A percentile compares a stretch with the other conserved stretches of the same genome.
Conservation (phyloP, 2,797 vertebrate genomes). For the Pseudochromis fuscus region DNA sequence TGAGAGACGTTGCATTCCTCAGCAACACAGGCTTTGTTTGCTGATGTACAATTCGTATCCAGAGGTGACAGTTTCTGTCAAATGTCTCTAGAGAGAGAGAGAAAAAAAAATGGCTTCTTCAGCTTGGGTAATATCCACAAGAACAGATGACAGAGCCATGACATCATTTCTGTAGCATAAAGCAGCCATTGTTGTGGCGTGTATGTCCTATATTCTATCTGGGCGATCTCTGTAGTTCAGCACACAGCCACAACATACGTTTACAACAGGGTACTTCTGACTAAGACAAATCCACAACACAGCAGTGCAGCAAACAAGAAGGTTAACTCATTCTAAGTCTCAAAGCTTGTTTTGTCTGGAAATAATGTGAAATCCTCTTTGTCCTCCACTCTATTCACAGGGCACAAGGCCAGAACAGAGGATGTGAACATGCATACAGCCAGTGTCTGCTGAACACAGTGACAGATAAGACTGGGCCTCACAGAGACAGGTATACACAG, state of each 20-base stretch:
- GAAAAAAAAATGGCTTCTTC: slow-evolving; percentile 41
- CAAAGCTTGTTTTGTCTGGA: slow-evolving; percentile 81
- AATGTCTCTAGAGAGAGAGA: slow-evolving; percentile 8
- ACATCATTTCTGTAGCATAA: slow-evolving; percentile 77
- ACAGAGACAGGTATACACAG: slow-evolving; percentile 62
- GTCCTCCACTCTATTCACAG: slow-evolving; percentile 57
- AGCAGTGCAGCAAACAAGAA: slow-evolving; percentile 47
- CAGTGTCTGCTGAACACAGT: slow-evolving; percentile 62
- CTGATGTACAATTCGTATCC: slow-evolving; percentile 46
- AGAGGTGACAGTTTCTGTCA: slow-evolving; percentile 71
- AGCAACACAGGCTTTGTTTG: slow-evolving; percentile 56
- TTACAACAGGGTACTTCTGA: slow-evolving; percentile 48
- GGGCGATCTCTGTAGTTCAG: slow-evolving; percentile 25
- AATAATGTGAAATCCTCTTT: slow-evolving; percentile 73
- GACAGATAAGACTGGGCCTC: slow-evolving; percentile 53
- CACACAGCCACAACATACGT: slow-evolving; percentile 42
- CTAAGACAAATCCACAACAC: slow-evolving; percentile 41
- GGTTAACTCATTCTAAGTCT: slow-evolving; percentile 60
- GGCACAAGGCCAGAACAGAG: slow-evolving; percentile 67
- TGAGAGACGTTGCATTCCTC: slow-evolving; percentile 67
- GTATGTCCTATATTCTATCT: slow-evolving; percentile 32
- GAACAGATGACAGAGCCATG: slow-evolving; percentile 60
- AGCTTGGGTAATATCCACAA: slow-evolving; percentile 32
- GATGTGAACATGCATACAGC: slow-evolving; percentile 66
- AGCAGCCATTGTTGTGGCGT: slow-evolving; percentile 70